Conservation (phyloP, 2,113 vertebrate species). For the human (Homo sapiens) region GRCh38 chr15:51447501-51448000, state of each 20-base stretch:
- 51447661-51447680: neutral
- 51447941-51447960: conserved; percentile 87
- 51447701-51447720: neutral
- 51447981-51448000: conserved; percentile 92
- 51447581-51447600: neutral
- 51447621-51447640: neutral
- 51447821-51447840: conserved; percentile 83
- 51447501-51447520: neutral
- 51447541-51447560: neutral
- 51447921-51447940: conserved; percentile 83
- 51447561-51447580: neutral
- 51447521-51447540: neutral
- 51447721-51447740: neutral
- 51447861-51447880: conserved; percentile 83
- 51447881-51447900: conserved; percentile 87
- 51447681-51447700: neutral
- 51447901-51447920: conserved; percentile 82
- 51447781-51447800: conserved; percentile 92
- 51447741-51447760: conserved; percentile 26
- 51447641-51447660: neutral
- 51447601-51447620: neutral
- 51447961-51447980: conserved; percentile 88
- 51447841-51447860: conserved; percentile 86
- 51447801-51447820: conserved; percentile 87
- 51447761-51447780: conserved; percentile 44